These are phyloP conservation scores for Bostrychus sinensis DNA, from an alignment of 2,113 vertebrate species.

Conservation along the genomic window DNA sequence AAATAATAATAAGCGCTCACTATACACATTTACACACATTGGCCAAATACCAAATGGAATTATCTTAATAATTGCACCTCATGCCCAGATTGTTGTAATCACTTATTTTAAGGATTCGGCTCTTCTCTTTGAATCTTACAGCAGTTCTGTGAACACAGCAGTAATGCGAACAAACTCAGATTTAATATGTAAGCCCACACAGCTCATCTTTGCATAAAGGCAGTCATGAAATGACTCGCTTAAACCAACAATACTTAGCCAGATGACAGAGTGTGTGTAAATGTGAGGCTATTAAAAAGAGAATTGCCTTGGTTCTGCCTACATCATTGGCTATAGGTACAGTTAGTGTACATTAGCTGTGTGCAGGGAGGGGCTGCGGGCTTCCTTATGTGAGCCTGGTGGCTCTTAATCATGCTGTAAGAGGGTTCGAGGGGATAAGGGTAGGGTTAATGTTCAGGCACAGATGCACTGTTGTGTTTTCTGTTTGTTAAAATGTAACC, in stretches of 20 bases:
- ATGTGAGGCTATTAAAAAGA: conserved; percentile 58
- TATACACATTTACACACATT: conserved; percentile 4
- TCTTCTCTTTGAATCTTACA: neutral
- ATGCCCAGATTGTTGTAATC: neutral
- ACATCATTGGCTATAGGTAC: conserved; percentile 57
- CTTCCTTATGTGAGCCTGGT: conserved; percentile 37
- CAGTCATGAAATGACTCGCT: conserved; percentile 57
- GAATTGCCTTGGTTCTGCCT: conserved; percentile 54
- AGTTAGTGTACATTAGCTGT: conserved; percentile 62
- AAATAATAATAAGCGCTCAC: conserved; percentile 2
- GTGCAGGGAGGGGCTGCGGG: conserved; percentile 21
- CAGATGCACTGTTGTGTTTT: conserved; percentile 39
- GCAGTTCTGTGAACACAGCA: neutral
- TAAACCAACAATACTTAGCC: conserved; percentile 57
- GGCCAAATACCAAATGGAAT: neutral
- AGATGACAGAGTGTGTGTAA: conserved; percentile 50
- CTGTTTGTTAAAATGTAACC: conserved; percentile 39
- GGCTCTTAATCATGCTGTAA: conserved; percentile 55
- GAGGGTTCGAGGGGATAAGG: conserved; percentile 38
- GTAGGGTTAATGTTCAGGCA: conserved; percentile 28
- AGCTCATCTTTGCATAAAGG: conserved; percentile 41
- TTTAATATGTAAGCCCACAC: conserved; percentile 15
- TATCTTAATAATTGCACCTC: neutral
- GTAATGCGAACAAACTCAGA: neutral
- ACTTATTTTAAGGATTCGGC: neutral